phyloP scores from a whole-genome alignment of 2,797 vertebrate species.

The Sebastes vulpes region DNA sequence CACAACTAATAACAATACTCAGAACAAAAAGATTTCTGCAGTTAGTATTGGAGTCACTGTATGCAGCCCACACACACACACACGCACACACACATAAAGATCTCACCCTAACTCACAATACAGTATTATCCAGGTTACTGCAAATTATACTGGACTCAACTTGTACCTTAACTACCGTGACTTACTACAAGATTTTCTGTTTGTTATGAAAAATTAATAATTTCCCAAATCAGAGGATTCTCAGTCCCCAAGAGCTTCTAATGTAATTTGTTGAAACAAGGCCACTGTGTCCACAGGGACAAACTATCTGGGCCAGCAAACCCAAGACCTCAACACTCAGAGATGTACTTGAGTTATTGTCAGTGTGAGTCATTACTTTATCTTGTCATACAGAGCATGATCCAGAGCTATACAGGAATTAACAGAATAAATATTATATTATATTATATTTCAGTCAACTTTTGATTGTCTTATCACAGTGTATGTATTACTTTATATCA shows the following conservation, averaged over 20 bases:
- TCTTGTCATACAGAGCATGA: neutral
- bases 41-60: neutral
- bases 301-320: conserved; percentile 71
- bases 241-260: conserved; percentile 46
- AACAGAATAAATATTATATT: neutral
- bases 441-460: neutral
- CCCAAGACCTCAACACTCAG: conserved; percentile 34
- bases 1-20: neutral
- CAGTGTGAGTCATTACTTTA: conserved; percentile 1
- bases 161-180: neutral
- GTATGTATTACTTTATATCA: neutral
- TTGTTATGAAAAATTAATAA: neutral
- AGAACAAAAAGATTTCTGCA: neutral
- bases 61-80: neutral
- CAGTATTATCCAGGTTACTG: neutral
- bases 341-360: conserved; percentile 49
- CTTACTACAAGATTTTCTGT: neutral
- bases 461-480: neutral
- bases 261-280: conserved; percentile 80
- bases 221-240: conserved; percentile 35
- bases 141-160: neutral
- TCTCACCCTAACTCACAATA: neutral
- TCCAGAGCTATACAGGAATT: neutral
- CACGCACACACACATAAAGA: neutral
- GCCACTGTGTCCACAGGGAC: conserved; percentile 68